Evolutionary conservation across 2,113 vertebrate species (phyloP).

Genomic region (Mus spicilegus): DNA sequence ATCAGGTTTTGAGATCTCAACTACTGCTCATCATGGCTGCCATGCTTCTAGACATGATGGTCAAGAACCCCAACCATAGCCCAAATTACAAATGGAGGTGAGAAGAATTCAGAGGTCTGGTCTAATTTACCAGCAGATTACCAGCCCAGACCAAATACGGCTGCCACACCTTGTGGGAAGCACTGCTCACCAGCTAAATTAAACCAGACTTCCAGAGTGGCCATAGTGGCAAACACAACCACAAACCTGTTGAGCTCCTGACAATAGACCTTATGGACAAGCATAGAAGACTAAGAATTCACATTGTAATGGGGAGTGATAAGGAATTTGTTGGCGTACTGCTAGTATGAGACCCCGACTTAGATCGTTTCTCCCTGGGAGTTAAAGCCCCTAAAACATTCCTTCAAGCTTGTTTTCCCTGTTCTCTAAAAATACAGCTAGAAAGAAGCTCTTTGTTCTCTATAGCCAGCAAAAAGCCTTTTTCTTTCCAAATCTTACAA

Average conservation of each 20-base stretch:
- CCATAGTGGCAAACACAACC: conserved; percentile 90
- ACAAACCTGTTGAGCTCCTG: conserved; percentile 94
- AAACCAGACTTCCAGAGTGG: conserved; percentile 61
- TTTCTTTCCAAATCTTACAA: too few species aligned
- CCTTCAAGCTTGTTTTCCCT: too few species aligned
- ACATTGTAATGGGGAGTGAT: conserved; percentile 94
- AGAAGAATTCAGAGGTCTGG: neutral
- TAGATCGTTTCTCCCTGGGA: too few species aligned
- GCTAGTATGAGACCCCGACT: conserved; percentile 63
- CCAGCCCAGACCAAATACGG: neutral
- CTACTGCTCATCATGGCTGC: neutral
- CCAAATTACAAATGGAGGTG: neutral
- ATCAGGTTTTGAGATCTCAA: too few species aligned
- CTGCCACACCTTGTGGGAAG: neutral
- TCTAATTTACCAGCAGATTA: too few species aligned
- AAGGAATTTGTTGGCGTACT: conserved; percentile 94
- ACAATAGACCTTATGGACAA: conserved; percentile 96
- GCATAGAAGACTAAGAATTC: conserved; percentile 90
- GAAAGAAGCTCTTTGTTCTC: too few species aligned
- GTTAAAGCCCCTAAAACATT: too few species aligned
- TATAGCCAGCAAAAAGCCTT: too few species aligned
- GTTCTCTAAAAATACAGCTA: too few species aligned
- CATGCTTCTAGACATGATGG: neutral
- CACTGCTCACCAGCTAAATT: neutral
- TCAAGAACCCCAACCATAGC: neutral